phyloP scores from a whole-genome alignment of 2,888 invertebrate species.

The Chironomus tentans region DNA sequence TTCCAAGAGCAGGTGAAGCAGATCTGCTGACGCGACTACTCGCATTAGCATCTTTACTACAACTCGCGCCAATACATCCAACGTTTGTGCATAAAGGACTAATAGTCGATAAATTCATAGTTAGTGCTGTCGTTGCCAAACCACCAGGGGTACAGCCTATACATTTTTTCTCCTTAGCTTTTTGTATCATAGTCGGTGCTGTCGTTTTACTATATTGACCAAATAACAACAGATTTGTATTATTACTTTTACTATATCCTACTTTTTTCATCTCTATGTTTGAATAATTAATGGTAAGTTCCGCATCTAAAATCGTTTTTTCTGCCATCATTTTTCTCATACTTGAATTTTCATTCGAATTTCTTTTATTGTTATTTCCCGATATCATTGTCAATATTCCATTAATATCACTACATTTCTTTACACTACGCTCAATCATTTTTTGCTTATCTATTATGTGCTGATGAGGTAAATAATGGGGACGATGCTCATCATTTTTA shows the following conservation, averaged over 20 bases:
- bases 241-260: background rate
- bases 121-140: background rate
- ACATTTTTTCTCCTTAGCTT: background rate
- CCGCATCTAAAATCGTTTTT: background rate
- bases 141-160: background rate
- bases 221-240: conserved; percentile 2
- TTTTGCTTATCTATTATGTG: background rate
- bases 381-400: background rate
- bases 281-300: background rate
- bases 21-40: conserved; percentile 15
- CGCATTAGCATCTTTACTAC: background rate
- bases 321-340: background rate
- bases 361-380: background rate
- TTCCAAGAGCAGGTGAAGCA: conserved; percentile 13
- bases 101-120: conserved; percentile 15
- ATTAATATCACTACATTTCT: background rate
- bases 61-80: background rate
- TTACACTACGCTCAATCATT: background rate
- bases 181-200: background rate
- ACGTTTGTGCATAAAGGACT: conserved; percentile 9
- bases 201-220: background rate
- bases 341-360: background rate
- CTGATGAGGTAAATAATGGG: conserved; percentile 12
- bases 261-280: background rate
- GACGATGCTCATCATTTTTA: background rate